Conservation (phyloP, 2,888 invertebrate species). For the Tenthredo distinguenda region DNA sequence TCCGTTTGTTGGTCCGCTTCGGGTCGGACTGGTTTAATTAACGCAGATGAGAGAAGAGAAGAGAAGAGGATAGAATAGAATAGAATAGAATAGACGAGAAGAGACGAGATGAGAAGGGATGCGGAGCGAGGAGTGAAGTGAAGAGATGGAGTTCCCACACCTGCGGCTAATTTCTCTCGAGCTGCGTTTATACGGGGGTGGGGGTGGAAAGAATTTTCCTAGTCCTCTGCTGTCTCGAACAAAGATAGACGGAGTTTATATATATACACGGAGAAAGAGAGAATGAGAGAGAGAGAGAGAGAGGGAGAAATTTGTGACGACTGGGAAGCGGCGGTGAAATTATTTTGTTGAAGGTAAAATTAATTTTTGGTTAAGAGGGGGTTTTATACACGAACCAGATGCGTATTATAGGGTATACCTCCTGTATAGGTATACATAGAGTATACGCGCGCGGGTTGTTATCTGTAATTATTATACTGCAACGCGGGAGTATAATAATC, state of each 20-base stretch:
- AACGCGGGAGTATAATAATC: too few species aligned
- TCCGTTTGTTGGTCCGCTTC: neutral
- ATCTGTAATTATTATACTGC: too few species aligned
- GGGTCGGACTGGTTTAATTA: neutral
- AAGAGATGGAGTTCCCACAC: neutral
- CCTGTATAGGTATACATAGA: too few species aligned
- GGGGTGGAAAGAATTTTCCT: neutral
- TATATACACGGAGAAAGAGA: neutral
- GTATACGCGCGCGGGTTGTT: too few species aligned
- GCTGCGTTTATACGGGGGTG: neutral
- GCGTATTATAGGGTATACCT: neutral
- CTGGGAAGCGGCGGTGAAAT: neutral
- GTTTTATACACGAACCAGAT: neutral
- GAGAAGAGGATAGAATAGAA: neutral
- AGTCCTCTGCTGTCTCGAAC: neutral
- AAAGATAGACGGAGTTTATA: neutral
- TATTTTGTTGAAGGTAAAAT: slow-evolving; percentile 6
- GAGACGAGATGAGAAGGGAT: too few species aligned
- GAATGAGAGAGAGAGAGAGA: neutral
- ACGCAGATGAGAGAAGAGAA: neutral
- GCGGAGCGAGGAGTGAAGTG: neutral
- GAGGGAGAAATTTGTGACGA: neutral
- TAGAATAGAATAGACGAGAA: neutral
- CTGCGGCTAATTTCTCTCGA: slow-evolving; percentile 16
- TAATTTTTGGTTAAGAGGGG: neutral